Percentiles rank a stretch among this genome's conserved stretches.
phyloP scores from a whole-genome alignment of 30 jellyfish, hydroid and myxozoan genomes.

The Sanderia malayensis region DNA sequence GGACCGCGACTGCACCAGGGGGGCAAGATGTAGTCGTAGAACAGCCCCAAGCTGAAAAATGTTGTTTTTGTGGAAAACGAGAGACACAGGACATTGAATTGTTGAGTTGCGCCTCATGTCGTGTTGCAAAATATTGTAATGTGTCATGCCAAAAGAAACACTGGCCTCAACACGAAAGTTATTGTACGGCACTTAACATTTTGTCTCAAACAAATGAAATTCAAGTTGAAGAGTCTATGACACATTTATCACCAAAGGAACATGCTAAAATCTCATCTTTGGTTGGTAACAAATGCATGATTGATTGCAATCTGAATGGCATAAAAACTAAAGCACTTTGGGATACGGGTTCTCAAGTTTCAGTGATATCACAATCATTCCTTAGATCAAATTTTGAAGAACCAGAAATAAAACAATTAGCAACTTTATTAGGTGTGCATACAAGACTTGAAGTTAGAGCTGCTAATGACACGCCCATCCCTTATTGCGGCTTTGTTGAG shows the following conservation, averaged over 20 bases:
- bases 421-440: conserved; percentile 11
- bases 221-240: conserved; percentile 23
- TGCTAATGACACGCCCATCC: conserved; percentile 42
- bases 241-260: conserved; percentile 50
- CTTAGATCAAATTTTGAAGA: conserved; percentile 21
- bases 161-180: conserved; percentile 43
- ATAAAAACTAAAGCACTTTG: conserved; percentile 16
- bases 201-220: conserved; percentile 36
- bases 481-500: conserved; percentile 42
- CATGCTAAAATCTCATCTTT: conserved; percentile 18
- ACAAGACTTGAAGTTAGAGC: conserved; percentile 38
- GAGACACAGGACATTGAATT: conserved; percentile 21
- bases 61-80: conserved; percentile 33
- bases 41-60: conserved; percentile 34
- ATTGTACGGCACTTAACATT: conserved; percentile 43
- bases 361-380: conserved; percentile 26
- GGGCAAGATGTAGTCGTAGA: conserved; percentile 45
- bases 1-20: conserved; percentile 46
- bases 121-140: conserved; percentile 52
- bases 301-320: conserved; percentile 49
- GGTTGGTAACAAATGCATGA: conserved; percentile 58
- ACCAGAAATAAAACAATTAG: not conserved
- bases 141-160: conserved; percentile 42
- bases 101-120: conserved; percentile 38
- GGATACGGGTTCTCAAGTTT: conserved; percentile 72